Evolutionary conservation across 2,113 vertebrate genomes (phyloP), one percentile per base, ranked within the genome.

Genomic region (Actenoides lindsayi): DNA sequence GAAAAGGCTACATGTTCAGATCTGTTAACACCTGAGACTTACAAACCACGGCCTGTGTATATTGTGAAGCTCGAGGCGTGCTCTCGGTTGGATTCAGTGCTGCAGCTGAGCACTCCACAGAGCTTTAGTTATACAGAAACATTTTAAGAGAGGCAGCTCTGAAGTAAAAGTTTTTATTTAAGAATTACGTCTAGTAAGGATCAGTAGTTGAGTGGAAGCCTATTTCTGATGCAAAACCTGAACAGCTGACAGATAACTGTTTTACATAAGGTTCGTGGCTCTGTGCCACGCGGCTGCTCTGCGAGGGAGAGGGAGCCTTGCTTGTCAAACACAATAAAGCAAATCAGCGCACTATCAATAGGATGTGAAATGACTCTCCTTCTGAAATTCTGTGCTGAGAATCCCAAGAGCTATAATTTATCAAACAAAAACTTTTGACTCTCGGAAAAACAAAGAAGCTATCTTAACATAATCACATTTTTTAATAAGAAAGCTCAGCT

Each of bases 391-490:
- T 68, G 28, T 41, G 27, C 63, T 50, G 68, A 79, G 48, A 53
- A 87, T 69, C 65, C 19, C 31, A 56, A 48, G 37, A 54, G 42
- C 59, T 91, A 27, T 33, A 77, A 87, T 79, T 80, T 74, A 91
- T 63, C 51, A 79, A 67, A 76, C 30, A 70, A 68, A 78, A 82
- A 70, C 30, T 67, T 71, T n/a, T 30, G 39, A 82, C 67, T 54
- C 54, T 48, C 19, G 2, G 42, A 70, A 87, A 51, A 78, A 62
- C 53, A 89, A 94, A 67, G 39, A 33, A 10, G 10, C 30, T 89
- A 27, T 44, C 56, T 91, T 87, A 89, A 89, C 41, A 90, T 67
- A 92, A 96, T 74, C 67, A 64, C 21, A 11, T 39, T 31, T 60
- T 74, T 69, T 39, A 90, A 25, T 62, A 78, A 67, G 37, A 89